A percentile compares a stretch with the other conserved stretches of the same genome.
Evolutionary conservation across 2,888 invertebrate species (phyloP).

Genomic region (Limulus polyphemus): DNA sequence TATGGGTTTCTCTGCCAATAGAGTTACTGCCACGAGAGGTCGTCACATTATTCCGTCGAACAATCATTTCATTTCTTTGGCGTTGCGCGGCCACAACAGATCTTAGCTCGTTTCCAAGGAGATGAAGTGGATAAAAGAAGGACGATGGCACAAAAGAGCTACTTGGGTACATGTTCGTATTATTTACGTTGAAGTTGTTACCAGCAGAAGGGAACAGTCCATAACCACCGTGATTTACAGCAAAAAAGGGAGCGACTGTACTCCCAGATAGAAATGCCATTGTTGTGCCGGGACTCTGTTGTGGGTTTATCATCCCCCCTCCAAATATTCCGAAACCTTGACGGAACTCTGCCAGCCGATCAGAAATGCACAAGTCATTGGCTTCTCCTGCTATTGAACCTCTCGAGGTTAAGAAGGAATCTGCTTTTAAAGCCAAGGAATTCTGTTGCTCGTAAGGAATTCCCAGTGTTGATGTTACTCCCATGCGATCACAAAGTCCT

Average conservation of each 20-base stretch:
- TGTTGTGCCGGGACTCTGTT: conserved; percentile 20
- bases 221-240: conserved; percentile 18
- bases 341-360: conserved; percentile 20
- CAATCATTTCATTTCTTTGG: not conserved
- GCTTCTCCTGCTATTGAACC: conserved; percentile 5
- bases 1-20: not conserved
- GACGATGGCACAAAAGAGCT: conserved; percentile 31
- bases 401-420: conserved; percentile 15
- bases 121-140: conserved; percentile 13
- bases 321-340: conserved; percentile 10
- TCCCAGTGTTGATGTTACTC: conserved; percentile 7
- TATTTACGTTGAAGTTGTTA: conserved; percentile 21
- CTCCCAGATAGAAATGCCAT: conserved; percentile 18
- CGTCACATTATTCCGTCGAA: too few species aligned
- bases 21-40: too few species aligned
- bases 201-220: conserved; percentile 23
- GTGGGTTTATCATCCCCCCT: conserved; percentile 8
- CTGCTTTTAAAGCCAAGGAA: conserved; percentile 17
- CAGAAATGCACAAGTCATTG: conserved; percentile 16
- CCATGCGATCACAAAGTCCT: conserved; percentile 16
- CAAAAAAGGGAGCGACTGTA: conserved; percentile 9
- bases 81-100: conserved; percentile 14
- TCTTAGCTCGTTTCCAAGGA: conserved; percentile 24
- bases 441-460: conserved; percentile 12
- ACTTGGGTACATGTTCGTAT: conserved; percentile 28